These are phyloP conservation scores for Phacellophora camtschatica DNA, from an alignment of 30 jellyfish, hydroid and myxozoan genomes.

Conservation along the genomic window DNA sequence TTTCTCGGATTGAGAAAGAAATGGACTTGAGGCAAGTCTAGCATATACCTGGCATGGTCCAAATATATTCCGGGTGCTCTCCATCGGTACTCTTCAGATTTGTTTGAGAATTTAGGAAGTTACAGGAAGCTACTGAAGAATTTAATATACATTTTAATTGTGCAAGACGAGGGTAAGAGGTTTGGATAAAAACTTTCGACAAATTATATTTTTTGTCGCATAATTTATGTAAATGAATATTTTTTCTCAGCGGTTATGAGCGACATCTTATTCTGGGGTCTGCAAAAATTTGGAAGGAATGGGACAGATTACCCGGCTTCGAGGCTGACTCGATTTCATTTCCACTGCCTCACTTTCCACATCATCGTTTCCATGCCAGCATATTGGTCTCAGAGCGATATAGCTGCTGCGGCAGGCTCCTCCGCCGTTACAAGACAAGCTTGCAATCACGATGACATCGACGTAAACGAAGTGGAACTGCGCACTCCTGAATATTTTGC, in stretches of 20 bases:
- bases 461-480: constrained; percentile 63
- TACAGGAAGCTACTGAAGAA: too few relatives aligned
- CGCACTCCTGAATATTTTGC: constrained; percentile 89
- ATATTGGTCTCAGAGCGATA: constrained; percentile 70
- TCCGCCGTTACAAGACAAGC: constrained; percentile 87
- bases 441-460: constrained; percentile 72
- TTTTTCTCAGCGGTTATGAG: constrained; percentile 92
- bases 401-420: constrained; percentile 97
- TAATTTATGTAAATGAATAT: too few relatives aligned
- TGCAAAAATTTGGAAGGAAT: constrained; percentile 62
- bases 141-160: too few relatives aligned
- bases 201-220: too few relatives aligned
- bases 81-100: too few relatives aligned
- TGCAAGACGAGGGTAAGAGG: too few relatives aligned
- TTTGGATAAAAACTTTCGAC: too few relatives aligned
- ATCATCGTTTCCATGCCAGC: constrained; percentile 68
- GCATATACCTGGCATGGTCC: too few relatives aligned
- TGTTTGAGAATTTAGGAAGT: too few relatives aligned
- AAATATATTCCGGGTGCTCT: too few relatives aligned
- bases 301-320: constrained; percentile 35
- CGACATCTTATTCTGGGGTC: constrained; percentile 72
- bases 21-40: too few relatives aligned
- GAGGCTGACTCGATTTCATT: constrained; percentile 83
- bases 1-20: too few relatives aligned
- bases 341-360: constrained; percentile 83